Percentiles rank a stretch among this genome's conserved stretches.
phyloP scores from a whole-genome alignment of 2,888 invertebrate species.

The Uropetala carovei region DNA sequence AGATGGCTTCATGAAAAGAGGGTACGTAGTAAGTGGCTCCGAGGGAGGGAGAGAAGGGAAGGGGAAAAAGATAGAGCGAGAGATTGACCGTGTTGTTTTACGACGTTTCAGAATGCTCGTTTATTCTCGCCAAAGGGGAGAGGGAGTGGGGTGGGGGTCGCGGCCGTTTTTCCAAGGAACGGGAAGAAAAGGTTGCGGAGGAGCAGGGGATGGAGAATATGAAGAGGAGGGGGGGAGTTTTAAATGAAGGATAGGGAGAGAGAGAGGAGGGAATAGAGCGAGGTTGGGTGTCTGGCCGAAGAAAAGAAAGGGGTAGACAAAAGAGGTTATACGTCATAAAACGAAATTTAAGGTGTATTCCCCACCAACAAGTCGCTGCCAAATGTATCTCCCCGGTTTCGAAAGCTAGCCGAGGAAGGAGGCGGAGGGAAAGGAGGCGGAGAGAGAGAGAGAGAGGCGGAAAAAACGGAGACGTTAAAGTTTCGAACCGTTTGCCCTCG shows the following conservation, averaged over 20 bases:
- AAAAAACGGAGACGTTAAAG: neutral
- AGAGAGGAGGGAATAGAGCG: neutral
- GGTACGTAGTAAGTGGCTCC: neutral
- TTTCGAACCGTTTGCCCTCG: neutral
- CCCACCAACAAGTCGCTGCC: neutral
- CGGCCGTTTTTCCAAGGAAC: neutral
- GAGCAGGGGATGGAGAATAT: neutral
- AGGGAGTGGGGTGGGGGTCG: neutral
- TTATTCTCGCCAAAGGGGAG: neutral
- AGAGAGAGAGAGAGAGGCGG: neutral
- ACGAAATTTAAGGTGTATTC: neutral
- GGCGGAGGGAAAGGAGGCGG: neutral
- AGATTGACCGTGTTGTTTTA: neutral
- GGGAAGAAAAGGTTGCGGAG: neutral
- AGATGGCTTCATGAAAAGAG: neutral
- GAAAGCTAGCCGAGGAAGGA: neutral
- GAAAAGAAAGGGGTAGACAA: neutral
- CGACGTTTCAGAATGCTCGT: neutral
- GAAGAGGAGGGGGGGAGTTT: neutral
- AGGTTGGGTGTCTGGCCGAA: neutral
- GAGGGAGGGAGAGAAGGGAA: neutral
- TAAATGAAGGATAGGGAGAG: neutral
- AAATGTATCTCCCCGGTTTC: neutral
- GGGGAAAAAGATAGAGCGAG: neutral
- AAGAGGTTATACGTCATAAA: neutral